phyloP scores from a whole-genome alignment of 1,140 invertebrate species.

The Heliconius hewitsoni region DNA sequence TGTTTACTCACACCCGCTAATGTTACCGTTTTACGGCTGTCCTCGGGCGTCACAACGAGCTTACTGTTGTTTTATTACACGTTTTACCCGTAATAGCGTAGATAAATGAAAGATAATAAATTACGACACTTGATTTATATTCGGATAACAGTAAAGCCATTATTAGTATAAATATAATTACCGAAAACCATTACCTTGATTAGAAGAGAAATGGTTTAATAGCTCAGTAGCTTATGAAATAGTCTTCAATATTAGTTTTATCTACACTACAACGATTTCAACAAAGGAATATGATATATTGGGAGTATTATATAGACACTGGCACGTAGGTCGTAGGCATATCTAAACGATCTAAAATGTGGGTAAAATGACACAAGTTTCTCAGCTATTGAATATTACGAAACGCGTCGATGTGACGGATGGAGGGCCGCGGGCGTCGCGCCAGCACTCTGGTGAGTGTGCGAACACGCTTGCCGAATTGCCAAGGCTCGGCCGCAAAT shows the following conservation, averaged over 20 bases:
- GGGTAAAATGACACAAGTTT: slow-evolving; percentile 24
- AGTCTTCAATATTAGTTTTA: not conserved
- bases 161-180: slow-evolving; percentile 11
- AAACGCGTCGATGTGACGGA: slow-evolving; percentile 32
- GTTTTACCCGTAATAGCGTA: slow-evolving; percentile 31
- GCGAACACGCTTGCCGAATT: slow-evolving; percentile 19
- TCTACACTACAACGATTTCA: not conserved
- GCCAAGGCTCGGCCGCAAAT: slow-evolving; percentile 26
- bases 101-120: slow-evolving; percentile 26
- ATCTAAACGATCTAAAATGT: slow-evolving; percentile 18
- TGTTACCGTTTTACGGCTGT: slow-evolving; percentile 36
- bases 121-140: slow-evolving; percentile 13
- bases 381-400: slow-evolving; percentile 25
- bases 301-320: not conserved
- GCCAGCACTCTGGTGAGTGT: slow-evolving; percentile 1
- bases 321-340: not conserved
- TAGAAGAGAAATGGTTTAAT: slow-evolving; percentile 1
- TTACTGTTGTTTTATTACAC: slow-evolving; percentile 38
- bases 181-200: slow-evolving; percentile 1
- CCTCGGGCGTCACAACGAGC: slow-evolving; percentile 38
- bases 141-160: slow-evolving; percentile 3
- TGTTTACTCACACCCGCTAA: slow-evolving; percentile 46
- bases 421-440: slow-evolving; percentile 32
- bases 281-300: not conserved
- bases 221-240: not conserved